These are phyloP conservation scores for Schizotus pectinicornis DNA, from an alignment of 2,888 invertebrate species.

Conservation along the genomic window DNA sequence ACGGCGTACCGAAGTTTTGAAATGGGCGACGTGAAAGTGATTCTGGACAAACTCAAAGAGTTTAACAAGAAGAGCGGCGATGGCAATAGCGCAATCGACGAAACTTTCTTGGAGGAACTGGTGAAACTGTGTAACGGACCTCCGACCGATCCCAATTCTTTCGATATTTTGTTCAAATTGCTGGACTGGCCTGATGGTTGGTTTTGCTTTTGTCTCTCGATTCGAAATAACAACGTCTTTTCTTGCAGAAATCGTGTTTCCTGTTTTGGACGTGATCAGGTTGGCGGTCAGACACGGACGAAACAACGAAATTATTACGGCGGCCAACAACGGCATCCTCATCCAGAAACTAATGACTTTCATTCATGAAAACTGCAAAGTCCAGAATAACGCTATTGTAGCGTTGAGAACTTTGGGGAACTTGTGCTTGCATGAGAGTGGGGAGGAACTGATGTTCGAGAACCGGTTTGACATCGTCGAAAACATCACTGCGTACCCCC, in stretches of 20 bases:
- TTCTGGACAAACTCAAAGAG: conserved; percentile 76
- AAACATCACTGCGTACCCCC: conserved; percentile 57
- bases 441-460: conserved; percentile 68
- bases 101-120: conserved; percentile 66
- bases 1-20: conserved; percentile 73
- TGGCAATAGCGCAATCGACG: conserved; percentile 60
- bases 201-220: neutral
- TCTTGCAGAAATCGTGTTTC: conserved; percentile 76
- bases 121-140: conserved; percentile 66
- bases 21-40: conserved; percentile 75
- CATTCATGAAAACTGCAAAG: conserved; percentile 53
- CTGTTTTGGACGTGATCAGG: conserved; percentile 86
- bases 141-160: conserved; percentile 58
- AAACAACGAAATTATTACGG: conserved; percentile 67
- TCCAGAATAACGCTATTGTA: conserved; percentile 77
- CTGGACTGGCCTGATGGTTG: conserved; percentile 77
- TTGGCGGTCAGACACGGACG: conserved; percentile 70
- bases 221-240: too few relatives aligned
- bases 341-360: conserved; percentile 49
- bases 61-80: conserved; percentile 71
- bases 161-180: conserved; percentile 66
- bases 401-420: conserved; percentile 81
- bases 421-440: conserved; percentile 74
- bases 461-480: conserved; percentile 65
- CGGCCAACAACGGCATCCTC: conserved; percentile 47